Evolutionary conservation across 1,140 invertebrate genomes (phyloP).

Genomic region (Lysiphlebus fabarum): DNA sequence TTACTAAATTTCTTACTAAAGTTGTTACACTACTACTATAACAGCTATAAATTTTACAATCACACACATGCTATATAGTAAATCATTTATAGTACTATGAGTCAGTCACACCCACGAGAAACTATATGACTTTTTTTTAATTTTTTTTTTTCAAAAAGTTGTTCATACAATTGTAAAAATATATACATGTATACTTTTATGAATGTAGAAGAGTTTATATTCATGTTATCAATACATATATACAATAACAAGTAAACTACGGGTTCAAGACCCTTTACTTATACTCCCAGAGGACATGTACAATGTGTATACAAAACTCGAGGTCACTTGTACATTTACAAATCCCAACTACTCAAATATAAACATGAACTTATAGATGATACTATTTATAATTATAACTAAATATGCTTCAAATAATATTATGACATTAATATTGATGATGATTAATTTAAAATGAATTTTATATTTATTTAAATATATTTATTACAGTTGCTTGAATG

Average conservation of each 20-base stretch:
- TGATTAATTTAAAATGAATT: no score
- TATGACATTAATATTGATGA: no score
- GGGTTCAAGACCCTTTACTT: conserved; percentile 51
- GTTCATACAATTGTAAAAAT: no score
- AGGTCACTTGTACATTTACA: conserved; percentile 36
- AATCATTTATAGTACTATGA: conserved; percentile 54
- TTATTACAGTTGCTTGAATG: conserved; percentile 51
- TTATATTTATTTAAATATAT: no score
- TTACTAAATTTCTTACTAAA: conserved; percentile 8
- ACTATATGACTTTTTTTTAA: no score
- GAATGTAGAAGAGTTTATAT: no score
- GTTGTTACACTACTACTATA: conserved; percentile 26
- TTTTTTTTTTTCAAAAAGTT: no score
- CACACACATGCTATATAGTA: conserved; percentile 48
- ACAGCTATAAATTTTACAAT: conserved; percentile 35
- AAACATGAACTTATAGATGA: no score
- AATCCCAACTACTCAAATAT: background rate
- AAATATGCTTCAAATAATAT: no score
- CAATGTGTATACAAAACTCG: conserved; percentile 24
- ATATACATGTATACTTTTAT: no score
- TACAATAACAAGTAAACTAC: conserved; percentile 2
- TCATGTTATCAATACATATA: background rate
- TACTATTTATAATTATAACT: no score
- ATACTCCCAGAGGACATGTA: conserved; percentile 22
- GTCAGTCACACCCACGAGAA: conserved; percentile 53